Base-by-base conservation (phyloP, 2,888 invertebrate species). In the Drosophila subsilvestris region DNA sequence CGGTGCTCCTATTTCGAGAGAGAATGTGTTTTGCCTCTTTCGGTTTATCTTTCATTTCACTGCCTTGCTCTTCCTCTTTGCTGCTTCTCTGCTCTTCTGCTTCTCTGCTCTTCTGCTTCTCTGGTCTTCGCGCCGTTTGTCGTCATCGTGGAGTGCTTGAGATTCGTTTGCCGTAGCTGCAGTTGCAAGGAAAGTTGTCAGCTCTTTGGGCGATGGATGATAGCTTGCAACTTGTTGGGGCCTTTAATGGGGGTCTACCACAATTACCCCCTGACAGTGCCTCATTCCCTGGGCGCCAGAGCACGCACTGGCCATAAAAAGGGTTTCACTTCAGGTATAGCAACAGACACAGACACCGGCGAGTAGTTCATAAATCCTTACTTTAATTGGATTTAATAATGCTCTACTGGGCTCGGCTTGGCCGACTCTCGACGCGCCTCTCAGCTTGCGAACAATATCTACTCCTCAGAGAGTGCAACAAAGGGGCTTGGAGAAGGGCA, bases 341-440 rank as follows among this genome's bases (percentile, higher is more conserved):
- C 53, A 12, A 57, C 44, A 53, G 37, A 17, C 57, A 43, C 73
- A 54, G 71, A 53, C 57, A 45, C 65, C 58, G 65, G 43, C 27
- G 63, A 50, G 47, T 63, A 74, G 71, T 78, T 72, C 68, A 82
- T 87, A 79, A 78, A 76, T 78, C 78, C 72, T 75, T 75, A 76
- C 67, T 76, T 84, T 82, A 89, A 89, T 89, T 90, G 82, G 90
- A 89, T 88, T 90, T 86, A 76, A 80, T 76, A 76, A 77, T 80
- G 89, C 78, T 71, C 74, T 73, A 74, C 69, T 84, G 84, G 68
- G 42, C 71, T 71, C 47, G 51, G 63, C 60, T 72, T 63, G 61
- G 63, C n/a, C 10, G 48, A 8, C 17, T 32, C 37, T 37, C 14
- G 37, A 14, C 37, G 14, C 8, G 48, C 5, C 17, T 29, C 37